Base-by-base conservation (phyloP, 2,113 vertebrate species). In the Crotalus tigris region DNA sequence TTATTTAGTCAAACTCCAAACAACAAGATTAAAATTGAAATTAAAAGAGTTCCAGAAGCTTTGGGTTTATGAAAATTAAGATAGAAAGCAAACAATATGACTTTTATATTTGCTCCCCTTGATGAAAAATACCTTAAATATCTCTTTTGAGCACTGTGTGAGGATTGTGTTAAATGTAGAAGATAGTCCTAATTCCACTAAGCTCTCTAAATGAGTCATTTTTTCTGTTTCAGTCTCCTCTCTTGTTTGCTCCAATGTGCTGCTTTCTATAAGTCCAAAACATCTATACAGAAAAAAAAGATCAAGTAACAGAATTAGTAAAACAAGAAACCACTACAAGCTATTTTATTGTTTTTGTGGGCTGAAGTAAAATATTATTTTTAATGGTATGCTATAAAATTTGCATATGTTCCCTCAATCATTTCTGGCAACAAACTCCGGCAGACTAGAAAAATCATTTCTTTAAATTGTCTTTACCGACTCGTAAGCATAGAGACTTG, bases 131-230 rank as follows among this genome's bases (percentile, higher is more conserved):
- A 99, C 99, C 99, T 98, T 98, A 96, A 99, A 99, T 96, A 99
- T 99, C 93, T 99, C 99, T 97, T 98, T 98, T 91, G 99, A 99
- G 94, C 99, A 99, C 87, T 99, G 99, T 39, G 99, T 99, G 90
- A 99, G 98, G 96, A 99, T 99, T 95, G 99, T 99, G 97, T 99
- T 99, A 94, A 99, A 99, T 1, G 99, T 99, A 89, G 99, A 99
- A 91, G 99, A 99, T 55, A 99, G 97, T 58, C 99, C 99, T 5
- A 99, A 97, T 95, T 99, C 99, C 19, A 99, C 99, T 92, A 99
- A 97, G 97, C 98, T 99, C 97, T 99, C 99, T 92, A 99, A 95
- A 93, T 99, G 99, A 95, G 99, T 99, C 99, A 99, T 99, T 96
- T 99, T 99, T 96, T 99, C 99, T 0, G 99, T 99, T 98, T 99